A percentile compares a stretch with the other conserved stretches of the same genome.
Evolutionary conservation across 1,140 invertebrate species (phyloP).

Genomic region (Hydropsyche tenuis): DNA sequence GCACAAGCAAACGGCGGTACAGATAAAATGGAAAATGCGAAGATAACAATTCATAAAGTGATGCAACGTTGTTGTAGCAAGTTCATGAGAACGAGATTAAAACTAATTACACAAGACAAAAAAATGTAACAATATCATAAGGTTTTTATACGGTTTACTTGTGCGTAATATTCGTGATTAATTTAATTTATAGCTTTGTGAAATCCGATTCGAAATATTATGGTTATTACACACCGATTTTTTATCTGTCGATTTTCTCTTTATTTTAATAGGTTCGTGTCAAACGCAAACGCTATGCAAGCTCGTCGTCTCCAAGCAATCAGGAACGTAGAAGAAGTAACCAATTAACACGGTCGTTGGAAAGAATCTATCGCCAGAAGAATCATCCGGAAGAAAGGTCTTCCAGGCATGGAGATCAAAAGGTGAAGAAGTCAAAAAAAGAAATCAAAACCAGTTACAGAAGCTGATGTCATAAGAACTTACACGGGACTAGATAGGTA

Average conservation of each 20-base stretch:
- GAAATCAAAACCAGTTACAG: slow-evolving; percentile 52
- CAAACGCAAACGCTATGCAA: slow-evolving; percentile 53
- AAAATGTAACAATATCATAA: no score
- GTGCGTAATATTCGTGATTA: slow-evolving; percentile 13
- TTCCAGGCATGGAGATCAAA: slow-evolving; percentile 32
- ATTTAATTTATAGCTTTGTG: background rate
- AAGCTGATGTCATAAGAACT: slow-evolving; percentile 65
- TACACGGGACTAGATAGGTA: slow-evolving; percentile 69
- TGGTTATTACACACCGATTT: no score
- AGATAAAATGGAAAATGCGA: no score
- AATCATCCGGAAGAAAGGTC: slow-evolving; percentile 11
- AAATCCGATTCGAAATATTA: no score
- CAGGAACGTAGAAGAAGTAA: slow-evolving; percentile 37
- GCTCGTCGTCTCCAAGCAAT: slow-evolving; percentile 33
- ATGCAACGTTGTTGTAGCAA: no score
- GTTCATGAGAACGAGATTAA: slow-evolving; percentile 14
- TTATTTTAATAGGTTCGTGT: slow-evolving; percentile 53
- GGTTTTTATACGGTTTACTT: no score
- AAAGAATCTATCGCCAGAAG: slow-evolving; percentile 59
- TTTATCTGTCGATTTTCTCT: background rate
- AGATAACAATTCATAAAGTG: no score
- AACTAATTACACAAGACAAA: no score
- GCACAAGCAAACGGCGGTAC: no score
- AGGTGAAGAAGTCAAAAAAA: slow-evolving; percentile 34
- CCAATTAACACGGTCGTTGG: slow-evolving; percentile 55